Base-by-base conservation (phyloP, 2,888 invertebrate genomes). In the Thecophora atra region DNA sequence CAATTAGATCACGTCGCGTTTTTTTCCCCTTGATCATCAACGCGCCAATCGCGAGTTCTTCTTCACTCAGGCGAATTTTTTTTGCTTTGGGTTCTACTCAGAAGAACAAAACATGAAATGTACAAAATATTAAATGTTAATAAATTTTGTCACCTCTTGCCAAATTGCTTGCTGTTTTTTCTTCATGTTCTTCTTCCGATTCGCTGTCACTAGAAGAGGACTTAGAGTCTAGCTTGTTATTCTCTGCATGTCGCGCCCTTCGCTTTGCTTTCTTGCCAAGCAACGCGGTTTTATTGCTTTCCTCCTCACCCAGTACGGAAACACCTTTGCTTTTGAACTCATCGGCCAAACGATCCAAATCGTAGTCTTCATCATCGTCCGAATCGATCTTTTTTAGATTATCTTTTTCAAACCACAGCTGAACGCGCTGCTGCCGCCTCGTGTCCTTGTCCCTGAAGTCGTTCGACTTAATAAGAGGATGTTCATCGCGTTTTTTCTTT, bases 31-130 rank as follows among this genome's bases (percentile, higher is more conserved):
- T 92, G 7, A 95, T 91, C 88, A 99, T 90, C 87, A 97, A 89
- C 1, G 97, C 92, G 1, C 98, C 99, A 47, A 99, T 87, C 0
- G 99, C 99, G 76, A 99, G 87, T 72, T 97, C 97, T 84, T 95
- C 93, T 42, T 95, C 92, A 73, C 91, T 91, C 81, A 98, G 89
- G 82, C 93, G 94, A 60, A 92, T 87, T 75, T 90, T 91, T 79
- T 90, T 91, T 73, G 77, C 56, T 72, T 80, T 81, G 19, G 81
- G 77, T 42, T 76, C 80, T 81, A 72, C 17, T 56, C 70, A 15
- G 13, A 30, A 58, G 28, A 8, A 56, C 17, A 37, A 19, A 30
- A 56, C 19, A 56, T 15, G 21, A 19, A 26, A 21, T 37, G 7
- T 11, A n/a, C 3, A 30, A 66, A 52, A 2, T 17, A 52, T 66